Evolutionary conservation across 2,797 vertebrate species (phyloP), one percentile per base, ranked within the genome.

Genomic region (Hemibagrus guttatus): DNA sequence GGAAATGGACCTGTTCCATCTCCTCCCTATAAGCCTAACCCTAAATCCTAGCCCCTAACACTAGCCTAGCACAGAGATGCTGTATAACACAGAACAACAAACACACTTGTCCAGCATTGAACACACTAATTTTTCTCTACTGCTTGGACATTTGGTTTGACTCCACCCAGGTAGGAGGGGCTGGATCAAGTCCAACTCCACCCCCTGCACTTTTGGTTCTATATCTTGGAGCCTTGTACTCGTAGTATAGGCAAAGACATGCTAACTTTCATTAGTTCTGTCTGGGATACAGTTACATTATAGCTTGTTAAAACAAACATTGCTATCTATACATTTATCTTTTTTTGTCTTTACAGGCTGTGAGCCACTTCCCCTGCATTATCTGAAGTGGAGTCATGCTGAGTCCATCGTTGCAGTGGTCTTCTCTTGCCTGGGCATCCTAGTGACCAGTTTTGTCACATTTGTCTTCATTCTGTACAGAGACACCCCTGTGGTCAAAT

Each of bases 401-500:
- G 98, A 99, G 92, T 98, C 98, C 88, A 97, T 99, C 83, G 97
- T 96, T 90, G 98, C 98, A 81, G 97, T 99, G 83, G 98, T 95
- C 82, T 98, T 99, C 91, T 97, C 97, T 89, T 97, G 96, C 91
- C 90, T 97, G 90, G 97, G 97, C 49, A 97, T 97, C 89, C 94
- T 97, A 13, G 95, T 96, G 85, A 97, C 96, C 85, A 95, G 97
- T 93, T 97, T 97, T 88, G 98, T 99, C 91, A 99, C 98, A 71
- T 97, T 99, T 83, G 95, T 99, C 93, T 99, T 99, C 92, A 97
- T 99, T 91, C 97, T 98, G 88, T 99, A 99, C 93, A 96, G 97
- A 68, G 98, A 99, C 87, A 99, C 98, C 0, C 98, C 98, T 0
- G 98, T 99, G 92, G 98, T 99, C 81, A 99, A 99, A 92, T 99